Evolutionary conservation across 2,797 vertebrate species (phyloP).

Genomic region (Tokudaia muenninki): DNA sequence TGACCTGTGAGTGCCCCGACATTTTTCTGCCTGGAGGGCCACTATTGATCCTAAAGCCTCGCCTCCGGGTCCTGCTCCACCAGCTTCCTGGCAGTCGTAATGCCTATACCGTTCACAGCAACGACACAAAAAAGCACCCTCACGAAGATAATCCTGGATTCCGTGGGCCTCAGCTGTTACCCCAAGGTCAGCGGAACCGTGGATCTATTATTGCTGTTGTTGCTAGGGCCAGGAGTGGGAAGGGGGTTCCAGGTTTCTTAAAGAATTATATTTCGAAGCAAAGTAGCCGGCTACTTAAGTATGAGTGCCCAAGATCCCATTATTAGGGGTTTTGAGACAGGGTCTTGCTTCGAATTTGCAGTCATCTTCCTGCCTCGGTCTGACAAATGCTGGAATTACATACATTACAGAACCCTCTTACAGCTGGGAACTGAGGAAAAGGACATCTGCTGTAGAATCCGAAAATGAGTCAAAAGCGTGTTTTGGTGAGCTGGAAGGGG

Average conservation of each 20-base stretch:
- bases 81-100: too few species aligned
- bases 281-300: background rate
- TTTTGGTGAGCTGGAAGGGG: background rate
- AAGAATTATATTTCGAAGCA: background rate
- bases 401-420: background rate
- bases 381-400: background rate
- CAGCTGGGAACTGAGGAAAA: background rate
- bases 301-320: background rate
- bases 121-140: background rate
- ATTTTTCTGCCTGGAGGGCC: background rate
- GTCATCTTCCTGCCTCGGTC: too few species aligned
- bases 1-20: too few species aligned
- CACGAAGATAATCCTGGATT: background rate
- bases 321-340: background rate
- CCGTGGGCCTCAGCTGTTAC: background rate
- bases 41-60: background rate
- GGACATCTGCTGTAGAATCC: background rate
- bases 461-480: background rate
- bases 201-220: background rate
- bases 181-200: background rate
- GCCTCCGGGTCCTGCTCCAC: background rate
- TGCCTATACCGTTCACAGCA: background rate
- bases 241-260: background rate
- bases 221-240: fast-evolving
- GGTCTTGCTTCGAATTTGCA: background rate